Conservation (phyloP, 2,113 vertebrate genomes). For the Terrapene triunguis region DNA sequence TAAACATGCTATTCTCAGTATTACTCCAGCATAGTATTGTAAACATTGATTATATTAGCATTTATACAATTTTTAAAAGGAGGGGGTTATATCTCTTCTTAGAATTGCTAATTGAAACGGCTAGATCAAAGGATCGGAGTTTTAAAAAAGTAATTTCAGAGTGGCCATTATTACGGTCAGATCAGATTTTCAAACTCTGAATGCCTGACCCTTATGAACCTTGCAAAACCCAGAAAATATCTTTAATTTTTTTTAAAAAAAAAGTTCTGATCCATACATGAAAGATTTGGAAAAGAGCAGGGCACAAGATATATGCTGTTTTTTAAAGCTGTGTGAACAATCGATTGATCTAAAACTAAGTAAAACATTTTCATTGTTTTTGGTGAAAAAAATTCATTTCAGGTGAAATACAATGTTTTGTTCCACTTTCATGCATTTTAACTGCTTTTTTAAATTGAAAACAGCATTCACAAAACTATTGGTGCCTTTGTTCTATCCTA, state of each 20-base stretch:
- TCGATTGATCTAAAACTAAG: background rate
- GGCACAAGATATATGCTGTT: background rate
- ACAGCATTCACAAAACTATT: background rate
- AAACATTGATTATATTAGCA: background rate
- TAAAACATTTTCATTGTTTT: background rate
- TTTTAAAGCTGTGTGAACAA: background rate
- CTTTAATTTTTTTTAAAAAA: background rate
- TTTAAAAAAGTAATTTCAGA: background rate
- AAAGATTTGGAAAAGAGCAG: background rate
- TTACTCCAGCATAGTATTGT: background rate
- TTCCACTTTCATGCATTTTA: background rate
- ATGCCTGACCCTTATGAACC: background rate
- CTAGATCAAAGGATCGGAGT: background rate
- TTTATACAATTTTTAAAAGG: background rate
- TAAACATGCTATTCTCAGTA: background rate
- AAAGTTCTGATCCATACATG: background rate
- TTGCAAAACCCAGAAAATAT: background rate
- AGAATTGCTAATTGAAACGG: background rate
- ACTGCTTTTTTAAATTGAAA: background rate
- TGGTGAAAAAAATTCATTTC: background rate
- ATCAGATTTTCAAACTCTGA: background rate
- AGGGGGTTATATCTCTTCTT: background rate
- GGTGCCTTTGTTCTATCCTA: background rate
- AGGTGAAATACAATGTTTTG: background rate
- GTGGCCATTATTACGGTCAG: background rate